phyloP scores from a whole-genome alignment of 2,888 invertebrate species.

The Rotaria sp. region DNA sequence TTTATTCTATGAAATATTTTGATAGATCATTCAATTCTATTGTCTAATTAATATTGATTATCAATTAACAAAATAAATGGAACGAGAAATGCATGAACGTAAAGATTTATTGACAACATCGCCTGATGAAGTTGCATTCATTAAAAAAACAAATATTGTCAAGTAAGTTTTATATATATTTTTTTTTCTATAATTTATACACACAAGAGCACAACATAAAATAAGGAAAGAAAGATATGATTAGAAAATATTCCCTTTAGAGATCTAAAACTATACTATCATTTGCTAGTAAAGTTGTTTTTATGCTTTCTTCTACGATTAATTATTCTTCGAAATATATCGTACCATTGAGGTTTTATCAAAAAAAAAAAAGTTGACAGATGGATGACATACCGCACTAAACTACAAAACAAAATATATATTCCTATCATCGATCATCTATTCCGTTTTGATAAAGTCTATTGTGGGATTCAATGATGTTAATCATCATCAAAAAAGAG shows the following conservation, averaged over 20 bases:
- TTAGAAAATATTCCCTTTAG: constrained; percentile 2
- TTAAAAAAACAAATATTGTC: constrained; percentile 4
- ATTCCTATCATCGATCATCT: neutral
- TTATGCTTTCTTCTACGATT: neutral
- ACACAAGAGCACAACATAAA: neutral
- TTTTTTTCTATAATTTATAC: neutral
- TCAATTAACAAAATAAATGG: neutral
- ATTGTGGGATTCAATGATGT: neutral
- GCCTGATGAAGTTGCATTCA: neutral
- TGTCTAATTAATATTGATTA: neutral
- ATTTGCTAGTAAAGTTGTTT: neutral
- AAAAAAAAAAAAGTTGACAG: neutral
- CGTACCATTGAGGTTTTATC: neutral
- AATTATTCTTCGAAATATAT: neutral
- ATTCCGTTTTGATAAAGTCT: neutral
- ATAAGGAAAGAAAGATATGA: neutral
- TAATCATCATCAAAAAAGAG: too few relatives aligned
- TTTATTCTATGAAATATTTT: neutral
- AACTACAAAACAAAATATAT: neutral
- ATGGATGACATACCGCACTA: constrained; percentile 21
- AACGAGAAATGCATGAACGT: neutral
- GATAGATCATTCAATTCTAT: neutral
- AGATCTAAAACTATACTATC: neutral
- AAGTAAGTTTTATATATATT: neutral
- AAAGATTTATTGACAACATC: neutral